A percentile compares a stretch with the other conserved stretches of the same genome.
Evolutionary conservation across 2,113 vertebrate genomes (phyloP).

Genomic region (Boulengeromyrus knoepffleri): DNA sequence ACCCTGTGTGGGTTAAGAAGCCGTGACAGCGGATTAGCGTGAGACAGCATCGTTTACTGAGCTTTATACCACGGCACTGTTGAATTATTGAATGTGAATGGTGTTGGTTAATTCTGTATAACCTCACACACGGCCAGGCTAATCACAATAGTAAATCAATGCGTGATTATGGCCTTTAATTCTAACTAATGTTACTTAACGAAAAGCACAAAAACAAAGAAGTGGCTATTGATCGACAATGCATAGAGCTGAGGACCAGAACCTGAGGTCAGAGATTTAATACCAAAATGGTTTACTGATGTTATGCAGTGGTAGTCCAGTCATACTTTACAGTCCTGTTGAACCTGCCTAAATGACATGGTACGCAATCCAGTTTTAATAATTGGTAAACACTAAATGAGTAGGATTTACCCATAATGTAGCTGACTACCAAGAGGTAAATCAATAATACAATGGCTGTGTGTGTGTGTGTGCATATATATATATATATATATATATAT

Average conservation of each 20-base stretch:
- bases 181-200: background rate
- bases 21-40: background rate
- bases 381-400: too few relatives aligned
- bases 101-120: background rate
- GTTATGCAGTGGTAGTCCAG: too few relatives aligned
- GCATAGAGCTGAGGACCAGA: background rate
- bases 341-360: too few relatives aligned
- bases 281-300: background rate
- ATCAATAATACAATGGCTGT: too few relatives aligned
- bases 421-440: too few relatives aligned
- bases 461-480: too few relatives aligned
- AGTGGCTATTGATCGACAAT: background rate
- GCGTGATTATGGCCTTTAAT: background rate
- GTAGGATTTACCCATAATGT: too few relatives aligned
- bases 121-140: background rate
- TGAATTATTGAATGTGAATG: background rate
- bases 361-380: too few relatives aligned
- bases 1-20: constrained; percentile 46
- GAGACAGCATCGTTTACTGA: background rate
- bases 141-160: background rate
- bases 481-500: too few relatives aligned
- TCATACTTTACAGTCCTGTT: too few relatives aligned
- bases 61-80: background rate
- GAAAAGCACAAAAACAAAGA: background rate
- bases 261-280: background rate